A percentile compares a stretch with the other conserved stretches of the same genome.
phyloP scores from a whole-genome alignment of 1,140 invertebrate species.

The Macrobrachium rosenbergii region DNA sequence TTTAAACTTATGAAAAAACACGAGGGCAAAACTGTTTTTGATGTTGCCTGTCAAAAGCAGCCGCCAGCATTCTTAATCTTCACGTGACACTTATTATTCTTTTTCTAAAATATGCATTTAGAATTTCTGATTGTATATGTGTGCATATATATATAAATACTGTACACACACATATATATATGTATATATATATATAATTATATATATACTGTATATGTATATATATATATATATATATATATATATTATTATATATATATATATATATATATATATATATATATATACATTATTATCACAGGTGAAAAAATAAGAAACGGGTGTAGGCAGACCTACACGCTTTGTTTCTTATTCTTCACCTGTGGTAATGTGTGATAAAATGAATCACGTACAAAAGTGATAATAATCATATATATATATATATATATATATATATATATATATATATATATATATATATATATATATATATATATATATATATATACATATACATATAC shows the following conservation, averaged over 20 bases:
- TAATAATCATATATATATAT: not conserved
- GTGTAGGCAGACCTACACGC: too few species aligned
- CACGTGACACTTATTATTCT: too few species aligned
- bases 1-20: too few species aligned
- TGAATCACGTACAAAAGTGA: too few species aligned
- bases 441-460: not conserved
- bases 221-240: slow-evolving; percentile 16
- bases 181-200: slow-evolving; percentile 6
- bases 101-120: too few species aligned
- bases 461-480: slow-evolving; percentile 21
- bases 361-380: too few species aligned
- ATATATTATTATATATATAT: not conserved
- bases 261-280: not conserved
- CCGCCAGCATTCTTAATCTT: too few species aligned
- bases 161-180: slow-evolving; percentile 4
- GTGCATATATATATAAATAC: not conserved
- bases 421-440: not conserved
- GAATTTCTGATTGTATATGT: not conserved
- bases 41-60: too few species aligned
- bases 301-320: too few species aligned
- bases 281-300: too few species aligned
- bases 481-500: not conserved
- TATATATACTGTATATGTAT: not conserved
- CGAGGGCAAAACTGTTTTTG: too few species aligned
- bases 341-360: too few species aligned